Evolutionary conservation across 1,140 invertebrate species (phyloP).

Genomic region (Vanessa tameamea): DNA sequence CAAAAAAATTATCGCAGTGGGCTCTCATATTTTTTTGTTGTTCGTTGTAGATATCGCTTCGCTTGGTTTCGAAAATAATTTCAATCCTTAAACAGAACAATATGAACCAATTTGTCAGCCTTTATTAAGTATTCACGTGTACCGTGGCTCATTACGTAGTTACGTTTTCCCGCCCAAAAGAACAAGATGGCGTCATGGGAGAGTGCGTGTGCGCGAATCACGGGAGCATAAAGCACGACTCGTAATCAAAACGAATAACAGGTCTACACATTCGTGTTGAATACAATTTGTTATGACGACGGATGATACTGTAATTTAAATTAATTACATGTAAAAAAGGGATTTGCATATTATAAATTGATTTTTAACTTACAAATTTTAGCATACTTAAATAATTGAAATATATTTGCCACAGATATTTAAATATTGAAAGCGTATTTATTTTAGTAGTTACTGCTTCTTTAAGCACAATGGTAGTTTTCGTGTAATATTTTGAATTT

Average conservation of each 20-base stretch:
- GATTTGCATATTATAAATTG: background rate
- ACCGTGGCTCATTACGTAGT: slow-evolving; percentile 52
- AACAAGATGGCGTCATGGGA: slow-evolving; percentile 70
- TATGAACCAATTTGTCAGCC: slow-evolving; percentile 17
- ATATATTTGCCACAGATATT: too few relatives aligned
- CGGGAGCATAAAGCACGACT: slow-evolving; percentile 69
- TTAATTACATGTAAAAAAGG: background rate
- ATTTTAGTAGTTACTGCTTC: too few relatives aligned
- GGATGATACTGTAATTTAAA: background rate
- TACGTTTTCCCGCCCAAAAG: slow-evolving; percentile 69
- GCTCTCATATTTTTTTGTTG: background rate
- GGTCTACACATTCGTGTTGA: slow-evolving; percentile 16
- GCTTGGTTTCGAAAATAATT: background rate
- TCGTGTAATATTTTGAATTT: too few relatives aligned
- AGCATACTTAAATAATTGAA: too few relatives aligned
- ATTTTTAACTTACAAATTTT: too few relatives aligned
- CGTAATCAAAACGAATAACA: slow-evolving; percentile 47
- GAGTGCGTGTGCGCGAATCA: slow-evolving; percentile 54
- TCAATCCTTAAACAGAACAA: slow-evolving; percentile 4
- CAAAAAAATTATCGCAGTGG: too few relatives aligned
- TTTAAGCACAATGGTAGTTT: too few relatives aligned
- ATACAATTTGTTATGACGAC: slow-evolving; percentile 1
- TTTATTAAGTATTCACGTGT: slow-evolving; percentile 42
- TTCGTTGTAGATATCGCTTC: background rate
- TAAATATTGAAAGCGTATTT: too few relatives aligned